Percentiles rank a stretch among this genome's conserved stretches.
phyloP scores from a whole-genome alignment of 2,888 invertebrate genomes.

The Oeneis ivallda region DNA sequence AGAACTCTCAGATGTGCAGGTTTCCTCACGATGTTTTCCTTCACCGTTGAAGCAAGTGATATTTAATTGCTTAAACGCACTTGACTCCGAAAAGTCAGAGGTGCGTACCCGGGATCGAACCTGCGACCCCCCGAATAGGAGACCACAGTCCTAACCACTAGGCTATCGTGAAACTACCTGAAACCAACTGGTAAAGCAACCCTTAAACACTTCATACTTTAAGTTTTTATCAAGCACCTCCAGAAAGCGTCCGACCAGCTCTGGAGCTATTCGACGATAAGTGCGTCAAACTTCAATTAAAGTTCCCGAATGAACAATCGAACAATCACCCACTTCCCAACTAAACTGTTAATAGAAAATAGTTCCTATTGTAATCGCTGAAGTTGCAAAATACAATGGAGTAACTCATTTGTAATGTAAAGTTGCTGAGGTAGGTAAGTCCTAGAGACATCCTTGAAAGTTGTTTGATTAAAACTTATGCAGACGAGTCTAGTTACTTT shows the following conservation, averaged over 20 bases:
- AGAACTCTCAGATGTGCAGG: too few relatives aligned
- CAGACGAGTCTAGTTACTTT: slow-evolving; percentile 29
- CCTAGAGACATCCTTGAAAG: slow-evolving; percentile 42
- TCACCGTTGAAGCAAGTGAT: too few relatives aligned
- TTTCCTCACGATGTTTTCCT: too few relatives aligned
- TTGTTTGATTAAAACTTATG: slow-evolving; percentile 75
- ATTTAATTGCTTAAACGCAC: too few relatives aligned
- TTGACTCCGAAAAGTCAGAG: too few relatives aligned
- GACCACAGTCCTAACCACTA: too few relatives aligned
- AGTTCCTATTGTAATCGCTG: neutral
- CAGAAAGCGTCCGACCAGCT: neutral
- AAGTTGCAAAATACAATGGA: slow-evolving; percentile 7
- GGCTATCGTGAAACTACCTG: too few relatives aligned
- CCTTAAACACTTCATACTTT: too few relatives aligned
- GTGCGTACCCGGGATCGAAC: too few relatives aligned
- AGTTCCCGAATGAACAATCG: slow-evolving; percentile 31
- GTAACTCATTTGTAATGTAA: neutral
- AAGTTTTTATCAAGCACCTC: neutral
- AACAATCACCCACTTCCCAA: slow-evolving; percentile 23
- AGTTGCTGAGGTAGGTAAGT: slow-evolving; percentile 20
- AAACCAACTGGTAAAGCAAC: too few relatives aligned
- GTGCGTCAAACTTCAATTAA: slow-evolving; percentile 33
- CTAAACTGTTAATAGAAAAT: neutral
- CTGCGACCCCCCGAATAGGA: too few relatives aligned
- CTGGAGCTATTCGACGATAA: neutral